Percentiles rank a stretch among this genome's conserved stretches.
These are phyloP conservation scores for Bellardia bayeri DNA, from an alignment of 2,888 invertebrate species.

Conservation along the genomic window DNA sequence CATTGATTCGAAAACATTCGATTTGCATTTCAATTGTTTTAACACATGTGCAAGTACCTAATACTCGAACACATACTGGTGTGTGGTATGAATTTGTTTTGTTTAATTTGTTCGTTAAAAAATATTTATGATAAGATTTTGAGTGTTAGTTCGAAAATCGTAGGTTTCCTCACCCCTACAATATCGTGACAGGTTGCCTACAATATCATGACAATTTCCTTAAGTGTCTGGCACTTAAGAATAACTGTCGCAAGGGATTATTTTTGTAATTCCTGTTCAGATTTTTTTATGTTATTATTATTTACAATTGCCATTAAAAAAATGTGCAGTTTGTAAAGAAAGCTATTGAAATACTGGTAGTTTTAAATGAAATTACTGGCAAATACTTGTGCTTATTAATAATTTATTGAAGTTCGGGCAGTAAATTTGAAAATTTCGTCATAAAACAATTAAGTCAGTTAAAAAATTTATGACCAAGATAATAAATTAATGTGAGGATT, in stretches of 20 bases:
- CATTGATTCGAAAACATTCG: no score
- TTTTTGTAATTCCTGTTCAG: slow-evolving; percentile 18
- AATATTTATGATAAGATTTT: slow-evolving; percentile 40
- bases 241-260: slow-evolving; percentile 29
- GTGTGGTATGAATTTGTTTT: background rate
- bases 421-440: background rate
- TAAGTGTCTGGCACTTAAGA: slow-evolving; percentile 48
- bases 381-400: background rate
- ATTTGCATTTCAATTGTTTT: no score
- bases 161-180: background rate
- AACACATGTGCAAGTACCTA: no score
- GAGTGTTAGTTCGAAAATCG: slow-evolving; percentile 23
- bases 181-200: no score
- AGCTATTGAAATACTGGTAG: background rate
- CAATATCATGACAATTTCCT: slow-evolving; percentile 25
- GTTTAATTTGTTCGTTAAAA: background rate
- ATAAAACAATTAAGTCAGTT: background rate
- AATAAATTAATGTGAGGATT: background rate
- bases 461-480: slow-evolving; percentile 8
- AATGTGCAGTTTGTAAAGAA: slow-evolving; percentile 8
- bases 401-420: background rate
- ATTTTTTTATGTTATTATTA: background rate
- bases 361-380: background rate
- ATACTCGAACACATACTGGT: no score
- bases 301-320: background rate